Conservation (phyloP, 1,140 invertebrate genomes). For the Camponotus vicinus region DNA sequence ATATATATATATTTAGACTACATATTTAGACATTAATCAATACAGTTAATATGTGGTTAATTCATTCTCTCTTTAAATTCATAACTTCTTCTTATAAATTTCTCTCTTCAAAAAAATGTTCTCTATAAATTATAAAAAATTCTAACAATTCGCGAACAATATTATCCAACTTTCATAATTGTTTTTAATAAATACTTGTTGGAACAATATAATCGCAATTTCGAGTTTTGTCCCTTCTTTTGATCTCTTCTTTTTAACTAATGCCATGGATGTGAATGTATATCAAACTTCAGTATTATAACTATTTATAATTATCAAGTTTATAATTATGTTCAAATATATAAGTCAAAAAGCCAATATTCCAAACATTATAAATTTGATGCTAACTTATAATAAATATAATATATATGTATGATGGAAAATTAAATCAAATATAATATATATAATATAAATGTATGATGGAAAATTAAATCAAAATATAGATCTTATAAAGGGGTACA, state of each 20-base stretch:
- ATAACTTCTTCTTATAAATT: too few relatives aligned
- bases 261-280: background rate
- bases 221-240: background rate
- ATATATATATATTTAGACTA: too few relatives aligned
- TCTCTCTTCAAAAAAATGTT: too few relatives aligned
- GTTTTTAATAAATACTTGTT: background rate
- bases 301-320: background rate
- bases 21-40: too few relatives aligned
- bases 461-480: background rate
- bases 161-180: background rate
- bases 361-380: background rate
- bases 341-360: background rate
- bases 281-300: background rate
- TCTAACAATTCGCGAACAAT: background rate
- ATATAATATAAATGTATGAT: background rate
- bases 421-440: background rate
- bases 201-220: too few relatives aligned
- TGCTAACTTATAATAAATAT: background rate
- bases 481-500: too few relatives aligned
- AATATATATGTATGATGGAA: background rate
- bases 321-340: background rate
- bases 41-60: too few relatives aligned
- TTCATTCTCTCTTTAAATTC: too few relatives aligned
- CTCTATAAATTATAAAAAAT: background rate
- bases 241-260: background rate